Evolutionary conservation across 2,888 invertebrate species (phyloP).

Genomic region (Parapristionchus giblindavisi): DNA sequence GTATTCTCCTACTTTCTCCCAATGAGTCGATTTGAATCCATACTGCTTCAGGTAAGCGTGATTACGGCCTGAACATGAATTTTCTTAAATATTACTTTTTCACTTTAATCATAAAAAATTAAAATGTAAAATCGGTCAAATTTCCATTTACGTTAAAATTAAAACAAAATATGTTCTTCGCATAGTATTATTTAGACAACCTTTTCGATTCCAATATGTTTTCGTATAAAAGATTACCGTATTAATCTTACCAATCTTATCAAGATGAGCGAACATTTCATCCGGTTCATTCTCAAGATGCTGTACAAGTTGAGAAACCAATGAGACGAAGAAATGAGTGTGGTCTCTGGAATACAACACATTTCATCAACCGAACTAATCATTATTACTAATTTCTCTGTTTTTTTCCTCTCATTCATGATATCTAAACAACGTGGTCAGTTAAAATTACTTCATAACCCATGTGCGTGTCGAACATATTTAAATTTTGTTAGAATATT

Average conservation of each 20-base stretch:
- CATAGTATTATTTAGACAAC: neutral
- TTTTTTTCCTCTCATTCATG: no score
- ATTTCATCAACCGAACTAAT: no score
- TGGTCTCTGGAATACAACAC: conserved; percentile 58
- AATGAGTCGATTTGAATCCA: conserved; percentile 62
- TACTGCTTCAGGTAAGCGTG: conserved; percentile 60
- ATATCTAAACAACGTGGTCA: no score
- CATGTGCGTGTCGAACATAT: no score
- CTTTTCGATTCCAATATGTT: neutral
- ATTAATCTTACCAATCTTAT: conserved; percentile 52
- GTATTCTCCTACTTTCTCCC: conserved; percentile 66
- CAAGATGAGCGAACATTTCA: conserved; percentile 63
- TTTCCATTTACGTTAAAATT: no score
- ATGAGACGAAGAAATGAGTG: conserved; percentile 66
- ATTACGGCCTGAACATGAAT: conserved; percentile 59
- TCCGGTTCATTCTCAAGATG: conserved; percentile 59
- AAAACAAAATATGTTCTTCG: no score
- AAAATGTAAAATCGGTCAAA: no score
- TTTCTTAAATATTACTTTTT: neutral
- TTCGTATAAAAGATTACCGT: neutral
- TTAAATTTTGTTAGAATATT: no score
- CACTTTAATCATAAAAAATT: neutral
- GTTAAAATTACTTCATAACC: no score
- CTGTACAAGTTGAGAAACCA: conserved; percentile 61
- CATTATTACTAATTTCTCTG: no score